A percentile compares a stretch with the other conserved stretches of the same genome.
Evolutionary conservation across 2,113 vertebrate species (phyloP).

Genomic region (Tichodroma muraria): DNA sequence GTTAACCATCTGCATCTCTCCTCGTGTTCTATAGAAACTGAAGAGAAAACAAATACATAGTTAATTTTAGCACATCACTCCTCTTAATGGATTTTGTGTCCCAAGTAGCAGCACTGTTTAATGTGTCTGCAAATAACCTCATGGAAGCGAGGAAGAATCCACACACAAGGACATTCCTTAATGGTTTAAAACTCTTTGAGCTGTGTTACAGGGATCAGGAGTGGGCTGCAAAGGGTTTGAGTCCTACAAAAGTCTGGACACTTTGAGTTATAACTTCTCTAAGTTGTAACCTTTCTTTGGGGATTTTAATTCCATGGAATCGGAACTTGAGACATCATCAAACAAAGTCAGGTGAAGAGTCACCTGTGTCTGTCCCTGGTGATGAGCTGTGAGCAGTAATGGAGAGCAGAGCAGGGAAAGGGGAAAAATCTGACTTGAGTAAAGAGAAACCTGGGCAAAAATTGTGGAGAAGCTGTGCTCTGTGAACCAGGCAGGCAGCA

Average conservation of each 20-base stretch:
- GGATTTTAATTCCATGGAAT: background rate
- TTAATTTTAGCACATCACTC: slow-evolving; percentile 42
- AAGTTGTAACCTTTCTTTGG: background rate
- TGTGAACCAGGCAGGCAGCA: background rate
- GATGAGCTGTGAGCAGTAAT: background rate
- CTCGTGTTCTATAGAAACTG: background rate
- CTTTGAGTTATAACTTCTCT: background rate
- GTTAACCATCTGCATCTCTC: slow-evolving; percentile 51
- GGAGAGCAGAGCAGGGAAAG: background rate
- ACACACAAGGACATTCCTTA: background rate
- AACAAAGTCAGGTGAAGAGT: background rate
- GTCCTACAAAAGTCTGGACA: background rate
- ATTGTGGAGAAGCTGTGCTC: background rate
- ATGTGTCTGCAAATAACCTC: background rate
- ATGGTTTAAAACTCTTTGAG: background rate
- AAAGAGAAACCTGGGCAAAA: background rate
- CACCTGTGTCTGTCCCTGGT: background rate
- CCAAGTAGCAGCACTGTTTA: background rate
- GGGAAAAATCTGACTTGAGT: background rate
- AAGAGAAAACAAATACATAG: slow-evolving; percentile 24
- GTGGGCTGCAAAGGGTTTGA: background rate
- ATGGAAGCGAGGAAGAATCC: background rate
- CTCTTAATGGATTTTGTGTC: slow-evolving; percentile 24
- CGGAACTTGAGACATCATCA: background rate
- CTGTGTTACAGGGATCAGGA: background rate